Conservation (phyloP, 2,888 invertebrate species). For the Ormyrus thymus region DNA sequence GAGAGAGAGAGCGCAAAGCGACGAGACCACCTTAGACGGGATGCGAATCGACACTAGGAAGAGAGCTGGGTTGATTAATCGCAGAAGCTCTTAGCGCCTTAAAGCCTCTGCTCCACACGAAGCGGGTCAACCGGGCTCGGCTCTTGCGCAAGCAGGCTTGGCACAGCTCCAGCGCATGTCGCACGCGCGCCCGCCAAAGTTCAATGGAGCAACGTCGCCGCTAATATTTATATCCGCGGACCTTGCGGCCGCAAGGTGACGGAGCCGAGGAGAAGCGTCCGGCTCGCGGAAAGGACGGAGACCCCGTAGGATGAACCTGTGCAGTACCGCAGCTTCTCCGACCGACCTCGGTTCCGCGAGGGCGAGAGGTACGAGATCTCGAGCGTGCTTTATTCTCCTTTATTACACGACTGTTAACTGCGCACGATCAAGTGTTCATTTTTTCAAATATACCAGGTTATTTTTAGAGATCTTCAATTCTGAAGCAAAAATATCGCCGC, state of each 20-base stretch:
- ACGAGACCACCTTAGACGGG: too few relatives aligned
- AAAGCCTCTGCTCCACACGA: slow-evolving; percentile 44
- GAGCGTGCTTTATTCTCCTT: neutral
- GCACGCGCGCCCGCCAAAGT: slow-evolving; percentile 68
- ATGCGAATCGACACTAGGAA: too few relatives aligned
- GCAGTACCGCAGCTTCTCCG: neutral
- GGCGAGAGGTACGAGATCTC: neutral
- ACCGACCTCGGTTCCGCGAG: neutral
- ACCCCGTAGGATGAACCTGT: neutral
- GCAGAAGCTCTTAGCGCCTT: too few relatives aligned
- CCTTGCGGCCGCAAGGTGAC: slow-evolving; percentile 7
- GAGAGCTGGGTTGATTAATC: too few relatives aligned
- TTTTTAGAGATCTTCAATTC: too few relatives aligned
- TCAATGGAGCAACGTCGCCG: slow-evolving; percentile 73
- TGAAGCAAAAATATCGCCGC: neutral
- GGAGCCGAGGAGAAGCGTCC: too few relatives aligned
- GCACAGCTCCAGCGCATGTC: slow-evolving; percentile 25
- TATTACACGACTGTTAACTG: neutral
- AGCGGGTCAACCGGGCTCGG: slow-evolving; percentile 70
- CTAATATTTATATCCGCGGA: slow-evolving; percentile 17
- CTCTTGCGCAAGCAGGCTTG: slow-evolving; percentile 63
- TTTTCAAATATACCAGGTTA: too few relatives aligned
- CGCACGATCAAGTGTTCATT: too few relatives aligned
- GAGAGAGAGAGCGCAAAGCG: too few relatives aligned
- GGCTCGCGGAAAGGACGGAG: too few relatives aligned